Evolutionary conservation across 2,113 vertebrate species (phyloP).

Genomic region (Ivindomyrus marchei): DNA sequence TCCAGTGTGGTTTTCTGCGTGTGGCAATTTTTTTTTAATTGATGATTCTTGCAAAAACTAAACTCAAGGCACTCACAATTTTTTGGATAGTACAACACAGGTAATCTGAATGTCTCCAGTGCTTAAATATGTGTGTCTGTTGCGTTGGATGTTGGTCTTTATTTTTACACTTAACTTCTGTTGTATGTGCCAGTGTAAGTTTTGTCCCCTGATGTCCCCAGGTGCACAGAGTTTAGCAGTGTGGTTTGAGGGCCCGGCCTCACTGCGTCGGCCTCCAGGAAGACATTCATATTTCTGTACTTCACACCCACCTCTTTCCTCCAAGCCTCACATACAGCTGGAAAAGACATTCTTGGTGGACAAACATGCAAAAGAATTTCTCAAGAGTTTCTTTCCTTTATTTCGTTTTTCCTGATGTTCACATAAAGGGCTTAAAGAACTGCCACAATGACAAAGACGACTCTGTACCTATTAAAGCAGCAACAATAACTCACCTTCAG

Average conservation of each 20-base stretch:
- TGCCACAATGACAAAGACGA: neutral
- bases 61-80: neutral
- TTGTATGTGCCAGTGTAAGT: neutral
- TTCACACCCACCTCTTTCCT: neutral
- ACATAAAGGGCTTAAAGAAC: neutral
- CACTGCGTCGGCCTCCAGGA: neutral
- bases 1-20: neutral
- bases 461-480: neutral
- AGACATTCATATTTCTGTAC: neutral
- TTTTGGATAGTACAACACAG: neutral
- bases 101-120: neutral
- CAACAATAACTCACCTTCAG: neutral
- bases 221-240: neutral
- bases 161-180: neutral
- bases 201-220: neutral
- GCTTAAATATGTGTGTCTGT: neutral
- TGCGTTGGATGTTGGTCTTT: neutral
- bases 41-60: neutral
- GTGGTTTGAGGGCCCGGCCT: neutral
- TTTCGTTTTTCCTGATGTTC: neutral
- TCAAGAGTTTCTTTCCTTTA: neutral
- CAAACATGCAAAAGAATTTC: neutral
- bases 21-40: neutral
- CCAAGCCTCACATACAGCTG: neutral
- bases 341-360: neutral